Base-by-base conservation (phyloP, 2,888 invertebrate species). In the Hydriomena furcata region DNA sequence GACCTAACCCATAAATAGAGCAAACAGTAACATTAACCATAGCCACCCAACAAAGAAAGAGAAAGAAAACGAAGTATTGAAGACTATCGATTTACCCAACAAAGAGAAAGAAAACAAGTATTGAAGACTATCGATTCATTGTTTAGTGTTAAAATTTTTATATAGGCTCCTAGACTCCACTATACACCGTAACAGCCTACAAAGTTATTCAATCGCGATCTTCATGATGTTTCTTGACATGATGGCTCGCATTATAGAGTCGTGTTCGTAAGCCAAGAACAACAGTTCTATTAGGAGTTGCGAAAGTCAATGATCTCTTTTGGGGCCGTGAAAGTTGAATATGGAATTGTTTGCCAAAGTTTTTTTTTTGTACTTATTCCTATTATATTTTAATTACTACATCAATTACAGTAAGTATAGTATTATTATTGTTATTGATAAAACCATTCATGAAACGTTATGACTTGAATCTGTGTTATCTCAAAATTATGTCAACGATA, bases 291-390 rank as follows among this genome's bases (percentile, higher is more conserved):
- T 64, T 47, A 55, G 44, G 30, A 60, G 61, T 54, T 61, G 60
- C 50, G 45, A 58, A 68, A 63, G 74, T 68, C 75, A 74, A 71
- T 64, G 70, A 62, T 65, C 70, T 63, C 55, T 55, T 52, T 58
- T 52, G 53, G 54, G 52, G 57, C 49, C 61, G 47, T 47, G 48
- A 48, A 52, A 48, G 52, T 56, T 51, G 11, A 42, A 40, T 45
- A 46, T 45, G 34, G 37, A 37, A 30, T 35, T 21, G 38, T 37
- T 47, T 34, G 27, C 31, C 42, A 46, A 43, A 24, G 42, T 30
- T 43, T 45, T 30, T 43, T 45, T 32, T 44, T 32, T 37, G 52
- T 31, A 34, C 8, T 28, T 25, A 23, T 21, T 27, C 12, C 8
- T 12, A 28, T 11, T 21, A 20, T 30, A 31, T 13, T 27, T 37